Conservation (phyloP, 2,113 vertebrate genomes). For the Smithornis capensis region DNA sequence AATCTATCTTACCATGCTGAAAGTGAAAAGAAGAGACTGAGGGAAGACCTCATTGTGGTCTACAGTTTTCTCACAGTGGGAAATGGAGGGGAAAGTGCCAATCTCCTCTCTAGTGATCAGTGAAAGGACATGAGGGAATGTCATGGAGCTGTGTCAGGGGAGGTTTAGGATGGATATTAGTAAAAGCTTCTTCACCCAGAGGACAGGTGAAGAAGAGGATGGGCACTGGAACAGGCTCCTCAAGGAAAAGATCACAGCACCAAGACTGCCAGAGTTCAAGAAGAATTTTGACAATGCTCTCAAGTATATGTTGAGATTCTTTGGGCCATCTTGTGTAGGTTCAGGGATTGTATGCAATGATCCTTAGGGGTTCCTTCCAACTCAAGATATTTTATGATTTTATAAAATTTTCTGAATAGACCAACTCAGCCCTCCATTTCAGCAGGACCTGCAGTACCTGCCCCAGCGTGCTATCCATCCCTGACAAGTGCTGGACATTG, state of each 20-base stretch:
- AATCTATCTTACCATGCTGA: not conserved
- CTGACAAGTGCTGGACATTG: too few relatives aligned
- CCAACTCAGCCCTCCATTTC: fast-evolving
- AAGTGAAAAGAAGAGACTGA: not conserved
- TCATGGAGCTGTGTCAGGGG: too few relatives aligned
- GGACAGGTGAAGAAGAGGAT: too few relatives aligned
- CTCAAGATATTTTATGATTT: not conserved
- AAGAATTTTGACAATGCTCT: not conserved
- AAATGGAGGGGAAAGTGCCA: not conserved
- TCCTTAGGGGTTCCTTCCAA: not conserved
- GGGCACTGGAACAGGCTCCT: not conserved
- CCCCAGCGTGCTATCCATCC: fast-evolving
- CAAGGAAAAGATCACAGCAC: too few relatives aligned
- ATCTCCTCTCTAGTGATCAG: not conserved
- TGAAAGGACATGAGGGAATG: fast-evolving
- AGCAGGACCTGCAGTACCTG: not conserved
- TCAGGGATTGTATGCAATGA: too few relatives aligned
- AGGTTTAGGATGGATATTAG: not conserved
- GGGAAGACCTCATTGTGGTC: not conserved
- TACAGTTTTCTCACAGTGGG: not conserved
- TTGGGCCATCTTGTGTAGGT: too few relatives aligned
- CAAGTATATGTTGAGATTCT: not conserved
- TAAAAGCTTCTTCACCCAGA: too few relatives aligned
- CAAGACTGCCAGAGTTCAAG: not conserved
- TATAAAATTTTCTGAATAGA: not conserved